Evolutionary conservation across 2,888 invertebrate genomes (phyloP).

Genomic region (Spilarctia lutea): DNA sequence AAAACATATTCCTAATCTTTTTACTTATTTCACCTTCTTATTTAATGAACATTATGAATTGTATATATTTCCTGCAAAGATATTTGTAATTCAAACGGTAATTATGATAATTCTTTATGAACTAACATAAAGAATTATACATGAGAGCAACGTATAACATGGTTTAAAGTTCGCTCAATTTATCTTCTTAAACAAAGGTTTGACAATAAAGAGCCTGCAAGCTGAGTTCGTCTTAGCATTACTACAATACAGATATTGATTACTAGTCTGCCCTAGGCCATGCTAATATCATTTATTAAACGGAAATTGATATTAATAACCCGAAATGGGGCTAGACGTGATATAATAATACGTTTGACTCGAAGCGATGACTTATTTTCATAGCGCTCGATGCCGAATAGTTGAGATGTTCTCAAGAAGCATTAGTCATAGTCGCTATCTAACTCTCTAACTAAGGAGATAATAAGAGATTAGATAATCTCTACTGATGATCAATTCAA

Average conservation of each 20-base stretch:
- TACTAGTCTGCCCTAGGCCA: background rate
- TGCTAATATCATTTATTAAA: background rate
- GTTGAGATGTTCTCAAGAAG: background rate
- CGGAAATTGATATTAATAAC: slow-evolving; percentile 2
- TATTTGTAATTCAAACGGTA: too few relatives aligned
- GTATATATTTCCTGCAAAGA: too few relatives aligned
- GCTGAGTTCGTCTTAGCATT: background rate
- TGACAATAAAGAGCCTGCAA: background rate
- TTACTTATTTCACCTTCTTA: too few relatives aligned
- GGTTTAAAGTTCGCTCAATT: background rate
- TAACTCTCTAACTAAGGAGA: background rate
- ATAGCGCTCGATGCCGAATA: background rate
- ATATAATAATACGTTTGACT: background rate
- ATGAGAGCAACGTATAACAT: background rate
- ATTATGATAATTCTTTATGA: too few relatives aligned
- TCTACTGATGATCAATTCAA: background rate
- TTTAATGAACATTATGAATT: too few relatives aligned
- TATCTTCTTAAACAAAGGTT: background rate
- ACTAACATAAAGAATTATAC: too few relatives aligned
- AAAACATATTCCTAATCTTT: too few relatives aligned
- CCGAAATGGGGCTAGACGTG: background rate
- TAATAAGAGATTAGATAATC: background rate
- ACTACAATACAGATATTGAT: background rate
- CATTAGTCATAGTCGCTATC: background rate
- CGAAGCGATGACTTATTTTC: background rate